Base-by-base conservation (phyloP, 2,888 invertebrate species). In the Dolomedes plantarius region DNA sequence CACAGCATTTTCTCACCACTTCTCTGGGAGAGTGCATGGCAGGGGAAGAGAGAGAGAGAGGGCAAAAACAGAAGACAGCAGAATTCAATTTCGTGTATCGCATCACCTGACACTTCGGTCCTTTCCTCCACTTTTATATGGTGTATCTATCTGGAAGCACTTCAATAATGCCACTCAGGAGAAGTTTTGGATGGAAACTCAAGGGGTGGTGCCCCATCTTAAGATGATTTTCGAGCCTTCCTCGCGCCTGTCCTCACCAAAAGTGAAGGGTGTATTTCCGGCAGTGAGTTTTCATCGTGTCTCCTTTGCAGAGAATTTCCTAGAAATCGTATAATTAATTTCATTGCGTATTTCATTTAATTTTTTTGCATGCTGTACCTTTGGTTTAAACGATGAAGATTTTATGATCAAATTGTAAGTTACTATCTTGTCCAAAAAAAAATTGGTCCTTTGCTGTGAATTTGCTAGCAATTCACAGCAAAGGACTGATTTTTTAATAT, bases 141-240 rank as follows among this genome's bases (percentile, higher is more conserved):
- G 32, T 31, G 50, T 39, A 73, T 74, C 73, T 74, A 65, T 80
- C 67, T 65, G 27, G 32, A 29, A 36, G 28, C 80, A 73, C 80
- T 80, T 80, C 80, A 50, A 56, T 67, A 29, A 74, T 46, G 39
- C 62, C 81, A 74, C 81, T 81, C 75, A 69, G 41, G 62, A n/a
- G 7, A 23, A 3, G 23, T 23, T 56, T 56, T n/a, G 56, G 23
- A 23, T 23, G 23, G 56, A 19, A 56, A 16, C 2, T 3, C 23
- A 16, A 7, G 64, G 41, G 56, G 36, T 28, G 68, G 36, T 28
- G 68, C 27, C 50, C 27, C 64, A 31, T 79, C 65, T 72, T 32
- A 46, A 80, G 71, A 74, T 64, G 56, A 7, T 65, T 27, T 29
- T 65, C 31, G n/a, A 65, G 11, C 19, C 29, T 28, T 13, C 65